Percentiles rank a stretch among this genome's conserved stretches.
Evolutionary conservation across 1,140 invertebrate genomes (phyloP).

Genomic region (Ooceraea biroi): DNA sequence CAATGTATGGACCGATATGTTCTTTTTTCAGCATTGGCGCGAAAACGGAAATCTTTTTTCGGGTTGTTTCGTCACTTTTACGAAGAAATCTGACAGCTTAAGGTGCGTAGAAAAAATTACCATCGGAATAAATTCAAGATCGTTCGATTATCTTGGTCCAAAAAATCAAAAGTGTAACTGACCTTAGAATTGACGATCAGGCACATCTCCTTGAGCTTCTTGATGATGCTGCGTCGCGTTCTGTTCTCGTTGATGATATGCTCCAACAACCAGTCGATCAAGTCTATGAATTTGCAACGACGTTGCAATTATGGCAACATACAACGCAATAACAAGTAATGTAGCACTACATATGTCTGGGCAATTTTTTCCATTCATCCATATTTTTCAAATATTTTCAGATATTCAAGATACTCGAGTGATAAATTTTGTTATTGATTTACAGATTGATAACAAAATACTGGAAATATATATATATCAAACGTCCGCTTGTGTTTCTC

Average conservation of each 20-base stretch:
- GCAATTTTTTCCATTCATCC: neutral
- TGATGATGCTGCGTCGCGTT: constrained; percentile 91
- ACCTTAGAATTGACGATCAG: constrained; percentile 90
- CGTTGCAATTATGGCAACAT: constrained; percentile 41
- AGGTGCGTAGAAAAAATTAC: constrained; percentile 11
- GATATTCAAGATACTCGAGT: neutral
- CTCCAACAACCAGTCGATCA: constrained; percentile 94
- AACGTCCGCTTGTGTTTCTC: neutral
- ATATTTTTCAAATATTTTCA: neutral
- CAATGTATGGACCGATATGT: constrained; percentile 19
- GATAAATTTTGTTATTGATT: neutral
- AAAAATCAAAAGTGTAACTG: constrained; percentile 65
- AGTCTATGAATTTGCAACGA: constrained; percentile 86
- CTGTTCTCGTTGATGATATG: constrained; percentile 93
- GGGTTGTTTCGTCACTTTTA: neutral
- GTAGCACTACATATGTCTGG: neutral
- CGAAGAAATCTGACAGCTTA: constrained; percentile 1
- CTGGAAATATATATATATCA: neutral
- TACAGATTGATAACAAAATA: neutral
- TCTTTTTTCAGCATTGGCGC: neutral
- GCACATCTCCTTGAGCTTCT: constrained; percentile 93
- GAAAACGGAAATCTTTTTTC: constrained; percentile 21
- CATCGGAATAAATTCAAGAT: neutral
- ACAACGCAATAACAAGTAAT: too few relatives aligned
- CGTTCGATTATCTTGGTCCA: neutral